Evolutionary conservation across 2,113 vertebrate genomes (phyloP).

Genomic region (Danionella cerebrum): DNA sequence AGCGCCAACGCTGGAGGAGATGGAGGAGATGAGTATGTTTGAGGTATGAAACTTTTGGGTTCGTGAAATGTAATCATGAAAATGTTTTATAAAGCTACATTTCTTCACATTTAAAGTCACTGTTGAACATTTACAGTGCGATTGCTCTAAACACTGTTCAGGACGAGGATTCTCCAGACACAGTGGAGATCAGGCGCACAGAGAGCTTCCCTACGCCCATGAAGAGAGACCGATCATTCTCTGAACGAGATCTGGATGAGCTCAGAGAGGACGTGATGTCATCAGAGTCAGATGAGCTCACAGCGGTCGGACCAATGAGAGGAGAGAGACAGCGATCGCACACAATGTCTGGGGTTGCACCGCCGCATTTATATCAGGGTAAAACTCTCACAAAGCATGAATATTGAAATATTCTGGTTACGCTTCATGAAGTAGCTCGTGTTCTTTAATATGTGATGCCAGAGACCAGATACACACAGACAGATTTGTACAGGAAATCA

Average conservation of each 20-base stretch:
- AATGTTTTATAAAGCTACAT: no score
- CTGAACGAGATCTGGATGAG: slow-evolving; percentile 81
- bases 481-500: no score
- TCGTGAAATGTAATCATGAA: no score
- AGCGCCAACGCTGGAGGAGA: slow-evolving; percentile 88
- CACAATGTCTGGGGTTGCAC: slow-evolving; percentile 40
- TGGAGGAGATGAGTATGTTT: slow-evolving; percentile 91
- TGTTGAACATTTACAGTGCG: no score
- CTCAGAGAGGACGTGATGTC: slow-evolving; percentile 63
- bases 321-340: slow-evolving; percentile 65
- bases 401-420: no score
- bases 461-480: no score
- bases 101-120: no score
- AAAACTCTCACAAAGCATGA: no score
- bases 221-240: slow-evolving; percentile 90
- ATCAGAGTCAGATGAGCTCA: not conserved
- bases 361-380: not conserved
- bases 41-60: slow-evolving; percentile 71
- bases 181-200: slow-evolving; percentile 50
- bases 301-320: slow-evolving; percentile 23
- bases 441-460: no score
- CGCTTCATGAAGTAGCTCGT: no score
- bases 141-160: no score
- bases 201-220: slow-evolving; percentile 59
- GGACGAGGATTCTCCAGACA: slow-evolving; percentile 85